Percentiles rank a stretch among this genome's conserved stretches.
phyloP scores from a whole-genome alignment of 2,888 invertebrate genomes.

The Hydropsyche betteni region DNA sequence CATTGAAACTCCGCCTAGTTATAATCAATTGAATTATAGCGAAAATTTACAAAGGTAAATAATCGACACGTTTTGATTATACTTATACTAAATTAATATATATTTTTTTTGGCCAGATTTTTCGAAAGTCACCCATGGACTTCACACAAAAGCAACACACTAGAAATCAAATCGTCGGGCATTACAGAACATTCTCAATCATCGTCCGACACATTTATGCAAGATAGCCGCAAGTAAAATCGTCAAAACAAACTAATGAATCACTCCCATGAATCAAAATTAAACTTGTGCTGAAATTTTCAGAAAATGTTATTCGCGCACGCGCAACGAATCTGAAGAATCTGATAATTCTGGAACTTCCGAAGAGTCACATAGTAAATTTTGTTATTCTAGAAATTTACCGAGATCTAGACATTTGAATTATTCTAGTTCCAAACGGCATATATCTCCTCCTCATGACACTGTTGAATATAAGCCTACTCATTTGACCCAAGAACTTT shows the following conservation, averaged over 20 bases:
- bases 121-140: constrained; percentile 75
- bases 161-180: constrained; percentile 4
- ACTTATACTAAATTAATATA: not conserved
- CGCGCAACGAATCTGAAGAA: constrained; percentile 54
- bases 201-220: not conserved
- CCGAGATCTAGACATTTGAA: constrained; percentile 56
- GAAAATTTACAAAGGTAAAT: constrained; percentile 76
- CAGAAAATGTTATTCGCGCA: constrained; percentile 62
- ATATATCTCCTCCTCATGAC: constrained; percentile 54
- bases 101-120: constrained; percentile 61
- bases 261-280: too few relatives aligned
- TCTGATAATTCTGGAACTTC: constrained; percentile 66
- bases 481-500: constrained; percentile 69
- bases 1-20: constrained; percentile 81
- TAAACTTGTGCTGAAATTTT: constrained; percentile 33
- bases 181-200: constrained; percentile 13
- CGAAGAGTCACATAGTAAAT: constrained; percentile 65
- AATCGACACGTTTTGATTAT: not conserved
- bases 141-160: constrained; percentile 55
- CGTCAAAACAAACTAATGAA: too few relatives aligned
- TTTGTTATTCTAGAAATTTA: constrained; percentile 45
- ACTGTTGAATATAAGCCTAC: constrained; percentile 61
- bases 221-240: constrained; percentile 31
- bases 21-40: constrained; percentile 86
- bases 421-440: constrained; percentile 59